Evolutionary conservation across 2,113 vertebrate species (phyloP).

Genomic region (Hydrochoerus hydrochaeris): DNA sequence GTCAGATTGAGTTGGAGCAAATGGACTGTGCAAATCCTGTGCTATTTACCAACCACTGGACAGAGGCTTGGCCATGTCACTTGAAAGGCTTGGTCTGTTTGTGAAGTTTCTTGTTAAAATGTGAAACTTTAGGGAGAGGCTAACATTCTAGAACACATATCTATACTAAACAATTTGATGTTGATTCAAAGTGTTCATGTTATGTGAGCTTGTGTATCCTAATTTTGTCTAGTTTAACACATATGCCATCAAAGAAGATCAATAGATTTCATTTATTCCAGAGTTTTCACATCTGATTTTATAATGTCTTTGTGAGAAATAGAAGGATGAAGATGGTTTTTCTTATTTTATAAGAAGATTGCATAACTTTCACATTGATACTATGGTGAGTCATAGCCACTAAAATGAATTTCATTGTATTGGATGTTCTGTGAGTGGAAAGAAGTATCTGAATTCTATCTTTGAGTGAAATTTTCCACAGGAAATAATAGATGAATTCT

Average conservation of each 20-base stretch:
- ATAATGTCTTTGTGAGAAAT: neutral
- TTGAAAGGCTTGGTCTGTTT: slow-evolving; percentile 25
- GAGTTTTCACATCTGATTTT: neutral
- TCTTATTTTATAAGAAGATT: slow-evolving; percentile 38
- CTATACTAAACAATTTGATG: neutral
- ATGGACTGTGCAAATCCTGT: slow-evolving; percentile 56
- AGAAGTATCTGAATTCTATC: neutral
- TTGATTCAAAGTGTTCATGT: slow-evolving; percentile 26
- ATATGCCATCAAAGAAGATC: neutral
- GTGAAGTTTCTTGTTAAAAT: slow-evolving; percentile 37
- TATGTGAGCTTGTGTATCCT: neutral
- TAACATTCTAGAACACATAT: neutral
- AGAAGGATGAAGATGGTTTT: neutral
- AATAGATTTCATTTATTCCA: neutral
- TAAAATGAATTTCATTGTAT: neutral
- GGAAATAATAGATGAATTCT: neutral
- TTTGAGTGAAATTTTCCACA: neutral
- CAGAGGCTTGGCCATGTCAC: slow-evolving; percentile 30
- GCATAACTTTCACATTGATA: slow-evolving; percentile 5
- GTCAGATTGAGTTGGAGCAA: slow-evolving; percentile 64
- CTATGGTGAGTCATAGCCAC: neutral
- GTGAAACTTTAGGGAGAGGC: neutral
- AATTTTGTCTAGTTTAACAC: neutral
- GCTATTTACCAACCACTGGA: slow-evolving; percentile 65
- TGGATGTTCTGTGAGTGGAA: neutral